Evolutionary conservation across 2,113 vertebrate genomes (phyloP).

Genomic region (Noctilio leporinus): DNA sequence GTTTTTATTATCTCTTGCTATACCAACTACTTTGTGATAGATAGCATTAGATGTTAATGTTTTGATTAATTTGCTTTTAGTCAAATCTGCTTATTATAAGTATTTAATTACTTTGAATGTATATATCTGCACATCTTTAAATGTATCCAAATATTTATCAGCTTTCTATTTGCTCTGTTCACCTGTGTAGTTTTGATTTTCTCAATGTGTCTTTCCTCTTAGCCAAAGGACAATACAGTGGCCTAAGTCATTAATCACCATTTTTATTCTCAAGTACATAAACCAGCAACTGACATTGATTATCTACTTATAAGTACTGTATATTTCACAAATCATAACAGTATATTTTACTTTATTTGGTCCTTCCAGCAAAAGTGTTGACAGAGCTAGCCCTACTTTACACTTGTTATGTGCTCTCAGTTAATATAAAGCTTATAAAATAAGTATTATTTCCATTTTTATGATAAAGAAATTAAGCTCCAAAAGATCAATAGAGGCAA

Average conservation of each 20-base stretch:
- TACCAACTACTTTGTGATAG: background rate
- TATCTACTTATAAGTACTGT: background rate
- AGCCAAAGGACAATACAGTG: background rate
- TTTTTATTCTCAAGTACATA: background rate
- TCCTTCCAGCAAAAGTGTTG: background rate
- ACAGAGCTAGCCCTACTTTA: background rate
- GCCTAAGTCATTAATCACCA: background rate
- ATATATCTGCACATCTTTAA: background rate
- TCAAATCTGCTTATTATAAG: background rate
- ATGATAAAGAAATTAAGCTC: background rate
- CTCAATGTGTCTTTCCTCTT: background rate
- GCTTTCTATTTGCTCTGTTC: background rate
- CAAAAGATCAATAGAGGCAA: background rate
- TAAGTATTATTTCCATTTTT: background rate
- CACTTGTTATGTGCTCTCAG: background rate
- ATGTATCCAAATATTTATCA: background rate
- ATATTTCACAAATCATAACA: background rate
- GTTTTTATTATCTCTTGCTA: background rate
- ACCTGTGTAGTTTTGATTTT: background rate
- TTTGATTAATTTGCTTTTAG: background rate
- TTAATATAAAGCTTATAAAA: background rate
- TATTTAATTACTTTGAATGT: background rate
- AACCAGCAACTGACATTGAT: background rate
- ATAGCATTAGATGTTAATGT: background rate
- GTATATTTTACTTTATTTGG: background rate